Evolutionary conservation across 1,140 invertebrate species (phyloP).

Genomic region (Oppia nitens): DNA sequence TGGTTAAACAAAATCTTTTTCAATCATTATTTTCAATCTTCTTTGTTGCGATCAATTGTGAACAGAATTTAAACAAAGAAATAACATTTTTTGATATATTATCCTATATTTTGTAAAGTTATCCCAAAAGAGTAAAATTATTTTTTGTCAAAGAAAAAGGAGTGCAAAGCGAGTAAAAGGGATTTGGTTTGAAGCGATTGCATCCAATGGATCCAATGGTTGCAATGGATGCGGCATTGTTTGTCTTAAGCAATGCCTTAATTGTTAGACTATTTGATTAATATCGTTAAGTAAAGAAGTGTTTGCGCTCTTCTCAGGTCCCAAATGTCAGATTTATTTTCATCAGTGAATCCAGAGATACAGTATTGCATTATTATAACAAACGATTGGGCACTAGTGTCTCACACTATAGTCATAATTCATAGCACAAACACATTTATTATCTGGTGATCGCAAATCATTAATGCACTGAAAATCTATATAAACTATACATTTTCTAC

Average conservation of each 20-base stretch:
- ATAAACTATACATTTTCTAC: too few species aligned
- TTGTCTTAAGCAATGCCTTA: neutral
- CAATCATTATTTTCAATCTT: too few species aligned
- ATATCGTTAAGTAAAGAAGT: too few species aligned
- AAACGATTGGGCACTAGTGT: conserved; percentile 1
- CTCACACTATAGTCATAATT: neutral
- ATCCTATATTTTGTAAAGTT: neutral
- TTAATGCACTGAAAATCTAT: neutral
- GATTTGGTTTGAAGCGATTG: too few species aligned
- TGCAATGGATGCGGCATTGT: neutral
- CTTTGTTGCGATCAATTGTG: too few species aligned
- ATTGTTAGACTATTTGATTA: too few species aligned
- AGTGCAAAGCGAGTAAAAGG: too few species aligned
- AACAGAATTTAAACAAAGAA: too few species aligned
- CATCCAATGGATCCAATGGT: neutral
- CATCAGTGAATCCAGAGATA: neutral
- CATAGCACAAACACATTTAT: neutral
- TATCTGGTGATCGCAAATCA: conserved; percentile 5
- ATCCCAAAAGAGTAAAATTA: neutral
- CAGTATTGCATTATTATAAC: neutral
- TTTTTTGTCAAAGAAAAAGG: too few species aligned
- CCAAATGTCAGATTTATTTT: conserved; percentile 2
- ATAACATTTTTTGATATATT: too few species aligned
- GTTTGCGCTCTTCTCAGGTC: neutral
- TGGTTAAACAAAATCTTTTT: too few species aligned